phyloP scores from a whole-genome alignment of 2,888 invertebrate species.

The Epinotia ramella region DNA sequence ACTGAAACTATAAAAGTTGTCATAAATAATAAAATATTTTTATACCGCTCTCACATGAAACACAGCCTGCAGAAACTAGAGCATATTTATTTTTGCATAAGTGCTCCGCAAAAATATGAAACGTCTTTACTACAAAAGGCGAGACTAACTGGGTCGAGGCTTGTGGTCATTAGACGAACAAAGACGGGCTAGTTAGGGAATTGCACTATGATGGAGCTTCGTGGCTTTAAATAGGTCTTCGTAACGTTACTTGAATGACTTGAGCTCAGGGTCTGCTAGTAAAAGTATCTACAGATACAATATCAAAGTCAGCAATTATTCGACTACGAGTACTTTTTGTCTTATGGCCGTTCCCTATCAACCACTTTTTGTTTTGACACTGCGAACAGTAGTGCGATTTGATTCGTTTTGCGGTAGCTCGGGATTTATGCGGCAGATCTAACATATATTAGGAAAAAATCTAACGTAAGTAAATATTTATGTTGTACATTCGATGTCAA shows the following conservation, averaged over 20 bases:
- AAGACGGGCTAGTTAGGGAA: slow-evolving; percentile 50
- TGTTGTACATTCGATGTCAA: too few species aligned
- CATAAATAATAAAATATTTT: slow-evolving; percentile 22
- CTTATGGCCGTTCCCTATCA: too few species aligned
- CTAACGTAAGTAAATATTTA: too few species aligned
- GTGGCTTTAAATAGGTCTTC: slow-evolving; percentile 29
- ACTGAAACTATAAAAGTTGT: slow-evolving; percentile 16
- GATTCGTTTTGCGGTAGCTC: too few species aligned
- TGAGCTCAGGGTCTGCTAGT: not conserved
- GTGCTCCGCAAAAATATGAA: slow-evolving; percentile 60
- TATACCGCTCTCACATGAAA: slow-evolving; percentile 3
- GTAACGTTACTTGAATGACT: slow-evolving; percentile 30
- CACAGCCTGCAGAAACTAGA: slow-evolving; percentile 51
- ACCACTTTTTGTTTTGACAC: too few species aligned
- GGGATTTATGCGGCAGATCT: too few species aligned
- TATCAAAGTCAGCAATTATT: too few species aligned
- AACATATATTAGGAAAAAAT: too few species aligned
- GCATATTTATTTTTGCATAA: slow-evolving; percentile 63
- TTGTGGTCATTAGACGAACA: slow-evolving; percentile 59
- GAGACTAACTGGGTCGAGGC: slow-evolving; percentile 60
- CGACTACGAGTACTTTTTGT: too few species aligned
- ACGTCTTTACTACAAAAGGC: slow-evolving; percentile 51
- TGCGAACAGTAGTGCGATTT: too few species aligned
- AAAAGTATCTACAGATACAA: too few species aligned
- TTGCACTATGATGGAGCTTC: slow-evolving; percentile 40